phyloP scores from a whole-genome alignment of 2,113 vertebrate genomes.

The Picathartes gymnocephalus region DNA sequence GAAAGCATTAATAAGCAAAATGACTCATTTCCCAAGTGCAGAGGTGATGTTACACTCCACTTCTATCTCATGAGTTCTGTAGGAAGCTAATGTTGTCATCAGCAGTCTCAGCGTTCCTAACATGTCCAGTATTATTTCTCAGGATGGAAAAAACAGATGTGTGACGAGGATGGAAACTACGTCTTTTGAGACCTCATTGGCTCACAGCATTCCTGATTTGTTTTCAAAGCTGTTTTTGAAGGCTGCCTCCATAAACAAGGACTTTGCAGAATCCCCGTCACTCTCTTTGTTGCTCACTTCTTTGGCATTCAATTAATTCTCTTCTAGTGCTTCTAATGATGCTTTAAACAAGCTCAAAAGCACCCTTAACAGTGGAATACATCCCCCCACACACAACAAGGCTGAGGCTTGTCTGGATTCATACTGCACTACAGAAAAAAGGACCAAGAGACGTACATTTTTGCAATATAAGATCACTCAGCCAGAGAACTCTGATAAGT shows the following conservation, averaged over 20 bases:
- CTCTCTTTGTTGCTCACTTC: not conserved
- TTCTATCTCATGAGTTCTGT: not conserved
- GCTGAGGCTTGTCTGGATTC: conserved; percentile 13
- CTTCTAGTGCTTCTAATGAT: not conserved
- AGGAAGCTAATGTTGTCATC: not conserved
- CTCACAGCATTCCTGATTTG: not conserved
- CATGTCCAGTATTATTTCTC: not conserved
- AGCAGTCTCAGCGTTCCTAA: not conserved
- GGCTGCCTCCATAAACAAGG: not conserved
- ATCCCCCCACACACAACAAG: not conserved
- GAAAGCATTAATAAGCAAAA: conserved; percentile 39
- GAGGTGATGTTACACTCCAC: conserved; percentile 22
- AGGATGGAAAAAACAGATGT: conserved; percentile 12
- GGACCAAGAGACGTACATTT: conserved; percentile 46
- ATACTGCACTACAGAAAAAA: not conserved
- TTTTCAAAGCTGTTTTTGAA: not conserved
- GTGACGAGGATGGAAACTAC: not conserved
- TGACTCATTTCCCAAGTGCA: conserved; percentile 34
- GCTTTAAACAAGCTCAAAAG: conserved; percentile 9
- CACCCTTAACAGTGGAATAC: conserved; percentile 17
- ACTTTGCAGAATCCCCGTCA: not conserved
- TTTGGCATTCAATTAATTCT: not conserved
- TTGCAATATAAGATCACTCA: conserved; percentile 39
- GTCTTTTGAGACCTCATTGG: not conserved
- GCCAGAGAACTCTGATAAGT: conserved; percentile 42